Base-by-base conservation (phyloP, 2,797 vertebrate genomes). In the Centroberyx gerrardi region DNA sequence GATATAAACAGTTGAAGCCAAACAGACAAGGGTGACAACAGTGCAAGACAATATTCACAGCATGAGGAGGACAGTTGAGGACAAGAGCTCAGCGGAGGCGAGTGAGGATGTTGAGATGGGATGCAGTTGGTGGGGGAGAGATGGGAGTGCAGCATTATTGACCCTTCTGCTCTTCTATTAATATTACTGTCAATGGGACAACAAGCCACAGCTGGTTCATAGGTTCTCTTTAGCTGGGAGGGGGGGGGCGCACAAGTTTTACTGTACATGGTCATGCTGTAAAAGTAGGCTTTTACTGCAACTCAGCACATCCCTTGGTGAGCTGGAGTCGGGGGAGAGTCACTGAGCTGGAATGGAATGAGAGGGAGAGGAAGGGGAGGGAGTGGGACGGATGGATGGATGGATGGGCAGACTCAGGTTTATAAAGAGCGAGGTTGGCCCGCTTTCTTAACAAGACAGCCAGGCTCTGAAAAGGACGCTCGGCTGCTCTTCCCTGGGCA, bases 281-380 rank as follows among this genome's bases (percentile, higher is more conserved):
- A 67, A 65, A 40, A 4, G 75, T 28, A 55, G 62, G 46, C 61
- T 85, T 80, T 84, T 79, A 69, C 76, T 42, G 73, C 71, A 51
- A 80, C 76, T 80, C 53, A 0, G 64, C 64, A 62, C 49, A 66
- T 67, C 67, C 53, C 46, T 80, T 27, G 18, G 40, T 42, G 31
- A 38, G 56, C 40, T 60, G 65, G 76, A 82, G 76, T 70, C 55
- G 36, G 36, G 80, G 68, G 64, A 69, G 80, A 76, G 54, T 59
- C 56, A 7, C 33, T 38, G 82, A 78, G 55, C 76, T 66, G 80
- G 78, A 83, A 86, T 85, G 79, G 82, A 90, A 89, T 82, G 83
- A 84, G 14, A 76, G 65, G 69, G 75, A 86, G 86, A 42, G 40
- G 40, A 42, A 42, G 40, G 3, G 13, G 40, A 63, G 27, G 67